phyloP scores from a whole-genome alignment of 2,113 vertebrate species.

The Cynopterus brachyotis region DNA sequence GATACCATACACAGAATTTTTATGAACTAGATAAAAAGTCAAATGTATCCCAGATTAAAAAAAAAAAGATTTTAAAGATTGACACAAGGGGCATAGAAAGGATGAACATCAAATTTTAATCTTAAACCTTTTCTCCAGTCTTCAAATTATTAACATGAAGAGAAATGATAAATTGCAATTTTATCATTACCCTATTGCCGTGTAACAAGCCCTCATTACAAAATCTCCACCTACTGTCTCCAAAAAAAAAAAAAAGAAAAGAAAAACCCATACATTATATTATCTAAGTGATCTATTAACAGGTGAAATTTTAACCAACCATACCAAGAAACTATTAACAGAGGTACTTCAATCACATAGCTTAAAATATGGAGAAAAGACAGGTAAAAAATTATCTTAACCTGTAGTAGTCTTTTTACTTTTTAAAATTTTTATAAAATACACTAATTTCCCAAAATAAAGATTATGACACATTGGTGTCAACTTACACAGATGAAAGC shows the following conservation, averaged over 20 bases:
- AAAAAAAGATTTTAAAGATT: background rate
- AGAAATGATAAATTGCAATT: constrained; percentile 67
- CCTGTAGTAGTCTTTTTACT: constrained; percentile 79
- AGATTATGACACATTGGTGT: constrained; percentile 80
- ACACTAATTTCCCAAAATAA: constrained; percentile 80
- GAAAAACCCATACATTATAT: constrained; percentile 74
- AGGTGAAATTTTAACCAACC: constrained; percentile 76
- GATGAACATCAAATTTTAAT: constrained; percentile 79
- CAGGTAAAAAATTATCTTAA: constrained; percentile 77
- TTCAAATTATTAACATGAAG: constrained; percentile 71
- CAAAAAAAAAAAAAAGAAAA: constrained; percentile 45
- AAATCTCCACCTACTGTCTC: constrained; percentile 69
- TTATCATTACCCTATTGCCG: constrained; percentile 58
- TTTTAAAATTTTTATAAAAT: constrained; percentile 81
- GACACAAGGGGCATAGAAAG: constrained; percentile 26
- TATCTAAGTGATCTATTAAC: constrained; percentile 75
- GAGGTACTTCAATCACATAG: constrained; percentile 73
- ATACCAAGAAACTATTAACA: constrained; percentile 76
- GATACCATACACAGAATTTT: background rate
- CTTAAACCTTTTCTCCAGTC: constrained; percentile 67
- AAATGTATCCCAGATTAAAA: background rate
- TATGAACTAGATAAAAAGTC: background rate
- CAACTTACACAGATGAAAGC: constrained; percentile 75
- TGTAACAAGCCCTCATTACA: constrained; percentile 74
- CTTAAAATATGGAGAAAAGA: constrained; percentile 78